Evolutionary conservation across 2,797 vertebrate species (phyloP).

Genomic region (Chiloscyllium punctatum): DNA sequence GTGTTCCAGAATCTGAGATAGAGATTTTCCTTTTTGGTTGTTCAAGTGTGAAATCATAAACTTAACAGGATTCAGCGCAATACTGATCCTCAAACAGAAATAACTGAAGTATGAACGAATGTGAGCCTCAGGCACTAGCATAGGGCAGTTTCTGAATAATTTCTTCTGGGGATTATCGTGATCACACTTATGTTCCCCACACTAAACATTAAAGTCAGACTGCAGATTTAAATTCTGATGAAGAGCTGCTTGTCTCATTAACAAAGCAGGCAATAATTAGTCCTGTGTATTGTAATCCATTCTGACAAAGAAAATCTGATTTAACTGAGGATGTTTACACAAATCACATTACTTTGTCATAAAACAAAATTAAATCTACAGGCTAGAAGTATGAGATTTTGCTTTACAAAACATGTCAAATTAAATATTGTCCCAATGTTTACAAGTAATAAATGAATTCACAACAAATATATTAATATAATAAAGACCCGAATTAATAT

Average conservation of each 20-base stretch:
- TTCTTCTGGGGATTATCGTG: neutral
- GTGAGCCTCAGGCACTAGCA: neutral
- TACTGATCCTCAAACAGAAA: neutral
- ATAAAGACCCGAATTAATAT: neutral
- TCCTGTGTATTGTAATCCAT: neutral
- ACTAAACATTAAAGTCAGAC: conserved; percentile 24
- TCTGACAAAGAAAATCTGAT: neutral
- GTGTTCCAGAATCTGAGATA: neutral
- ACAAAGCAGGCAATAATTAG: conserved; percentile 15
- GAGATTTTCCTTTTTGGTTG: conserved; percentile 3
- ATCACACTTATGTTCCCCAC: neutral
- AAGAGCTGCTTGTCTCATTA: neutral
- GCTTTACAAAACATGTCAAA: neutral
- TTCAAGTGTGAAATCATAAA: conserved; percentile 15
- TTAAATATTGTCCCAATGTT: conserved; percentile 6
- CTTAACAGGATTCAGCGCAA: neutral
- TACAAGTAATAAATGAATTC: neutral
- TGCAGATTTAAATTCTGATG: neutral
- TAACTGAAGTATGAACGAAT: conserved; percentile 2
- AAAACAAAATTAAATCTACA: neutral
- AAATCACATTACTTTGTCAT: neutral
- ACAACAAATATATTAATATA: neutral
- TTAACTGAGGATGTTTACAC: conserved; percentile 8
- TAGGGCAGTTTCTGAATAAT: neutral
- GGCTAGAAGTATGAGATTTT: neutral